A percentile compares a stretch with the other conserved stretches of the same genome.
Evolutionary conservation across 2,888 invertebrate species (phyloP).

Genomic region (Nomada ferruginata): DNA sequence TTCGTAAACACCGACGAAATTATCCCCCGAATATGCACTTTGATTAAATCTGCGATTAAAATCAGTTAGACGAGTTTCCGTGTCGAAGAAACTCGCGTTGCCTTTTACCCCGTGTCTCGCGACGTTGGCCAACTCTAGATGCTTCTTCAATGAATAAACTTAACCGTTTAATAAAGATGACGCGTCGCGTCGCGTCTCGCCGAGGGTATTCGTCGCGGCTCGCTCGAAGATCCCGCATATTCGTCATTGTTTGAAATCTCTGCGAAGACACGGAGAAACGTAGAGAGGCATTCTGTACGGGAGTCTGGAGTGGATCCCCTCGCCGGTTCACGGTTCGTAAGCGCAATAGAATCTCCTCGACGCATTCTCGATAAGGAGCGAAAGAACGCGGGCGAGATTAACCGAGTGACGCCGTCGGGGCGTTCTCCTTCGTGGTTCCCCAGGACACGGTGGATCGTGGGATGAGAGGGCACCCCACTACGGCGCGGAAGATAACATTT

Average conservation of each 20-base stretch:
- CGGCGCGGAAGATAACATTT: slow-evolving; percentile 76
- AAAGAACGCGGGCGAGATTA: slow-evolving; percentile 62
- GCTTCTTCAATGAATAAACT: slow-evolving; percentile 32
- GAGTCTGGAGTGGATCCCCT: not conserved
- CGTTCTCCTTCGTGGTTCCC: slow-evolving; percentile 39
- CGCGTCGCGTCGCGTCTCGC: not conserved
- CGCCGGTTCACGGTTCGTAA: slow-evolving; percentile 56
- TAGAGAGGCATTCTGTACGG: slow-evolving; percentile 8
- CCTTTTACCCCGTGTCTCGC: not conserved
- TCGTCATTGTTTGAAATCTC: slow-evolving; percentile 44
- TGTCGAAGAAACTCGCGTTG: too few relatives aligned
- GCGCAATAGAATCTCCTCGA: slow-evolving; percentile 57
- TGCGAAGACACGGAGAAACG: slow-evolving; percentile 16
- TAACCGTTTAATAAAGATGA: slow-evolving; percentile 39
- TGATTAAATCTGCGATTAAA: slow-evolving; percentile 63
- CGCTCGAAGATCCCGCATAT: slow-evolving; percentile 16
- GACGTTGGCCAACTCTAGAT: not conserved
- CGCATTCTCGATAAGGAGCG: slow-evolving; percentile 50
- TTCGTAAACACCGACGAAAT: slow-evolving; percentile 56
- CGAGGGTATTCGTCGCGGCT: not conserved
- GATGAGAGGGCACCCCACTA: slow-evolving; percentile 41
- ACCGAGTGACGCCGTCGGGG: slow-evolving; percentile 40
- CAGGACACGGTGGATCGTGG: slow-evolving; percentile 52
- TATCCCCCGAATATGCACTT: slow-evolving; percentile 48
- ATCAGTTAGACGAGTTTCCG: slow-evolving; percentile 17